These are phyloP conservation scores for Neolamprologus variostigma DNA, from an alignment of 2,113 vertebrate species.

Conservation along the genomic window DNA sequence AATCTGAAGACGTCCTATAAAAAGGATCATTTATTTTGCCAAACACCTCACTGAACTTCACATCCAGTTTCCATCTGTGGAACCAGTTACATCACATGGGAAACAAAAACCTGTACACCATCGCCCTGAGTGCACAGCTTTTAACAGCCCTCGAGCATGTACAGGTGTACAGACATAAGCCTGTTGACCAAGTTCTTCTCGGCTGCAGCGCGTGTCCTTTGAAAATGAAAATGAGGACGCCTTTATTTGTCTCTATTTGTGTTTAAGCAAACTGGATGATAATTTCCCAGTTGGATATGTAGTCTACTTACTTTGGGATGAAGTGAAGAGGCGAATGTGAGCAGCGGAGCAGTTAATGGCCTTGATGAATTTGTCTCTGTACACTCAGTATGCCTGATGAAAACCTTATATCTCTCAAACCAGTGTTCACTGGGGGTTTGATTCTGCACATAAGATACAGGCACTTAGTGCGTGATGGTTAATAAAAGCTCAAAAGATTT, in stretches of 20 bases:
- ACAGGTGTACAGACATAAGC: not conserved
- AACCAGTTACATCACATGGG: not conserved
- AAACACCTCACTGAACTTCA: not conserved
- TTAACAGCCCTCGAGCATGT: not conserved
- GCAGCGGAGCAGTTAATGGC: conserved; percentile 59
- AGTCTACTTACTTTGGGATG: conserved; percentile 59
- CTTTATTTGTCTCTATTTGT: conserved; percentile 63
- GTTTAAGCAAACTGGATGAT: conserved; percentile 63
- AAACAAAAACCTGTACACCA: not conserved
- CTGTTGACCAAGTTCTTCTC: conserved; percentile 19
- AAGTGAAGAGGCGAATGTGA: conserved; percentile 39
- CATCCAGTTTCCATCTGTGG: conserved; percentile 10
- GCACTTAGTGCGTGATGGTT: conserved; percentile 50
- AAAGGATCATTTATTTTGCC: conserved; percentile 12
- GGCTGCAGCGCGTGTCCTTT: conserved; percentile 15
- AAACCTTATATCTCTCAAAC: conserved; percentile 56
- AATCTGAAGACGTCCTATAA: conserved; percentile 11
- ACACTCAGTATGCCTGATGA: conserved; percentile 45
- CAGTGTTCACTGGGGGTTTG: conserved; percentile 43
- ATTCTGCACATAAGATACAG: conserved; percentile 37
- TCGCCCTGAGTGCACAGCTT: not conserved
- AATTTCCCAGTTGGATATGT: conserved; percentile 58
- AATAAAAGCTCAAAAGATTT: conserved; percentile 54
- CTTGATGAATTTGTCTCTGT: conserved; percentile 59
- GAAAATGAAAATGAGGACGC: conserved; percentile 53